Evolutionary conservation across 2,797 vertebrate species (phyloP).

Genomic region (Bothrops alternatus): DNA sequence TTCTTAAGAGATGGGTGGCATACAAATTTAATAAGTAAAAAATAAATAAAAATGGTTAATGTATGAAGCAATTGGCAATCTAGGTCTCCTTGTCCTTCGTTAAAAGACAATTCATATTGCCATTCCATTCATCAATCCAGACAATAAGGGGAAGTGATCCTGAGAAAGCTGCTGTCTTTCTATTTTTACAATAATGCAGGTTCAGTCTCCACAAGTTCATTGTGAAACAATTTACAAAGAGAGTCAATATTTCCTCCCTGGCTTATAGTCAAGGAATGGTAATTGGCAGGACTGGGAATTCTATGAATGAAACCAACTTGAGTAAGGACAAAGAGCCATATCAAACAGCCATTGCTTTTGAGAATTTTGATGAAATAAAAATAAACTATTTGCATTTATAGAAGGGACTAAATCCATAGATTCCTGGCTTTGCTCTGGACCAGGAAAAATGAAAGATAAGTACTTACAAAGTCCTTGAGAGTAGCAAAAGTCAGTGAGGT

Average conservation of each 20-base stretch:
- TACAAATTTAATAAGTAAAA: neutral
- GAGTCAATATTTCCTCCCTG: neutral
- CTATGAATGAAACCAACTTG: neutral
- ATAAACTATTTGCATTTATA: neutral
- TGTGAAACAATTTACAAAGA: neutral
- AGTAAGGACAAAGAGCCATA: neutral
- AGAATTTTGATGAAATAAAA: neutral
- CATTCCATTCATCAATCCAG: neutral
- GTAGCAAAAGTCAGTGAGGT: conserved; percentile 84
- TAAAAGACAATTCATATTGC: neutral
- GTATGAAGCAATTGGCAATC: neutral
- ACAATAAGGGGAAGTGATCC: neutral
- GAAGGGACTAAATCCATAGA: neutral
- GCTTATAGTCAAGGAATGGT: neutral
- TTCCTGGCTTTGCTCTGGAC: neutral
- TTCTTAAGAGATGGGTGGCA: neutral
- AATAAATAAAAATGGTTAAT: neutral
- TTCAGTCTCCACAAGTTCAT: neutral
- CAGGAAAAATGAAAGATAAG: neutral
- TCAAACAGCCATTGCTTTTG: too few species aligned
- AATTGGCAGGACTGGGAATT: neutral
- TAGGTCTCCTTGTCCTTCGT: neutral
- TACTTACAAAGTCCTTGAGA: conserved; percentile 82
- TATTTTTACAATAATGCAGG: neutral
- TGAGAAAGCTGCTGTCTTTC: neutral